These are phyloP conservation scores for Xenus cinereus DNA, from an alignment of 2,113 vertebrate genomes.

Conservation along the genomic window DNA sequence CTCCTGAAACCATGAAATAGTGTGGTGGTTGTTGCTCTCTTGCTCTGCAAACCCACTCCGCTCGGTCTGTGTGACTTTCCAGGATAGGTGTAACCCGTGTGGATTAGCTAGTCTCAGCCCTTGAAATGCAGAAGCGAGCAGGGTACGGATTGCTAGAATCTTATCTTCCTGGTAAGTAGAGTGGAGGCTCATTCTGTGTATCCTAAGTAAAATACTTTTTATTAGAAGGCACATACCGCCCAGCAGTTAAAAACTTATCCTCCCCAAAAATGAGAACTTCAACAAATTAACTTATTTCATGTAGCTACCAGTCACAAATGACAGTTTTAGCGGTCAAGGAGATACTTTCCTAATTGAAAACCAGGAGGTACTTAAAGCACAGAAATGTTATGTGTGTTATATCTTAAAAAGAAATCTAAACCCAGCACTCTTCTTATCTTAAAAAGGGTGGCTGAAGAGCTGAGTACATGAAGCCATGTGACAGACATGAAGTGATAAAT, in stretches of 20 bases:
- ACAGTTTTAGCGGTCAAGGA: background rate
- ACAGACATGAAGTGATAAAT: background rate
- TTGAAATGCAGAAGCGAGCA: background rate
- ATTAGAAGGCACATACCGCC: background rate
- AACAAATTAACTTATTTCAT: background rate
- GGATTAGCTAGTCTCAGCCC: background rate
- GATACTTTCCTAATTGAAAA: background rate
- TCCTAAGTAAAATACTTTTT: background rate
- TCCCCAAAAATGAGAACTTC: background rate
- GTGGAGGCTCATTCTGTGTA: background rate
- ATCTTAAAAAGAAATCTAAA: background rate
- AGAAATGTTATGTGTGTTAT: background rate
- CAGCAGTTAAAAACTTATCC: background rate
- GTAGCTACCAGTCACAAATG: background rate
- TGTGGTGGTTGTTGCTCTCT: rapidly evolving
- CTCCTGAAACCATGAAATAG: background rate
- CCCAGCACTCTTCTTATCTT: background rate
- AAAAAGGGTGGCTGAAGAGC: background rate
- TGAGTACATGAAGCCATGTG: background rate
- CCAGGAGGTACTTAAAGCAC: background rate
- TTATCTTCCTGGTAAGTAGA: background rate
- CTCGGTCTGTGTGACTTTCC: background rate
- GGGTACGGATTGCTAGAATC: background rate
- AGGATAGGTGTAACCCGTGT: background rate
- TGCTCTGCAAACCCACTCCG: background rate